These are phyloP conservation scores for Helobdella robusta DNA, from an alignment of 2,888 invertebrate genomes.

Conservation along the genomic window DNA sequence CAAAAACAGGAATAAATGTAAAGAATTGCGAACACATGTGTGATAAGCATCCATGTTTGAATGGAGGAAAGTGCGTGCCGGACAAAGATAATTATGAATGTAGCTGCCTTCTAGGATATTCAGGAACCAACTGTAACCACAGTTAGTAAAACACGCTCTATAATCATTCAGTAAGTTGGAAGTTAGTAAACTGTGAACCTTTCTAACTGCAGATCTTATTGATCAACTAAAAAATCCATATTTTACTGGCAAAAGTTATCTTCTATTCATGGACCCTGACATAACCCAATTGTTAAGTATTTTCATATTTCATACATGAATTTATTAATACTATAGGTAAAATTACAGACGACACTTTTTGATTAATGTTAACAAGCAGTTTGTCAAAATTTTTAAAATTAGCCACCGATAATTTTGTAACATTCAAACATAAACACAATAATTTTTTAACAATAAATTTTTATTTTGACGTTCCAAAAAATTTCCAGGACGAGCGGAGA, in stretches of 20 bases:
- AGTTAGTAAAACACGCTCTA: conserved; percentile 40
- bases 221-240: conserved; percentile 56
- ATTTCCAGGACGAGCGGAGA: conserved; percentile 31
- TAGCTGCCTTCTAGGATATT: conserved; percentile 49
- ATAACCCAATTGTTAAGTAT: conserved; percentile 28
- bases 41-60: conserved; percentile 49
- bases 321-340: too few relatives aligned
- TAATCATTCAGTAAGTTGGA: not conserved
- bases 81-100: conserved; percentile 48
- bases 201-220: conserved; percentile 19
- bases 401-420: too few relatives aligned
- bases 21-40: conserved; percentile 65
- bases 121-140: conserved; percentile 49
- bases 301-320: too few relatives aligned
- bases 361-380: too few relatives aligned
- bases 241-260: conserved; percentile 74
- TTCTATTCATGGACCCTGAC: conserved; percentile 66
- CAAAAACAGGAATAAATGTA: conserved; percentile 78
- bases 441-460: not conserved
- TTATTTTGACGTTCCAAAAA: not conserved
- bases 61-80: conserved; percentile 50
- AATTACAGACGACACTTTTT: too few relatives aligned
- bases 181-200: not conserved
- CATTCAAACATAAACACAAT: too few relatives aligned
- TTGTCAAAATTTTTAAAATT: too few relatives aligned